phyloP scores from a whole-genome alignment of 1,140 invertebrate species.

The Druon quercuslanigerum region DNA sequence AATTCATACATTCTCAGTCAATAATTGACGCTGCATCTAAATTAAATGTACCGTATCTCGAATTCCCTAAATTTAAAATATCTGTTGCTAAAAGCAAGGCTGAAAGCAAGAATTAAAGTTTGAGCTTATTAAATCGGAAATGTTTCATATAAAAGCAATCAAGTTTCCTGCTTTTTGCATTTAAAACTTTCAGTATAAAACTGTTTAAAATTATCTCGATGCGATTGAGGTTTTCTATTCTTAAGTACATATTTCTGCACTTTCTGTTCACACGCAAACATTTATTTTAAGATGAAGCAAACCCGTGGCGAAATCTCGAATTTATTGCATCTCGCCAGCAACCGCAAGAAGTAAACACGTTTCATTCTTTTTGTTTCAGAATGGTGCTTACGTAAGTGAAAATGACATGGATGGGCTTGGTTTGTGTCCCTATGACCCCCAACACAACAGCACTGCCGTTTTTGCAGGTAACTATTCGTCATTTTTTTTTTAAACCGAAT shows the following conservation, averaged over 20 bases:
- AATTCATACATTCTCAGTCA: no score
- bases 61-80: slow-evolving; percentile 17
- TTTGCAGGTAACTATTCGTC: slow-evolving; percentile 78
- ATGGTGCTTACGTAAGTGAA: slow-evolving; percentile 75
- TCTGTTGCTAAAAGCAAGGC: not conserved
- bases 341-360: slow-evolving; percentile 7
- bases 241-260: slow-evolving; percentile 37
- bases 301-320: slow-evolving; percentile 32
- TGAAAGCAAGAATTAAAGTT: not conserved
- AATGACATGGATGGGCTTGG: slow-evolving; percentile 89
- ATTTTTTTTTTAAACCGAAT: not conserved
- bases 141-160: not conserved
- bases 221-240: slow-evolving; percentile 38
- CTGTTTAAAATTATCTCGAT: not conserved
- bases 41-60: slow-evolving; percentile 4
- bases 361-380: slow-evolving; percentile 72
- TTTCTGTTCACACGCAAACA: slow-evolving; percentile 37
- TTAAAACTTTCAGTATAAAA: slow-evolving; percentile 34
- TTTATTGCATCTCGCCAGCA: not conserved
- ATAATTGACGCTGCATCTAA: not conserved
- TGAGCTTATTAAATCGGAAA: slow-evolving; percentile 27
- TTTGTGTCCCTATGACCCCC: slow-evolving; percentile 93
- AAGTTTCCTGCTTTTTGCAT: not conserved
- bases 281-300: slow-evolving; percentile 40
- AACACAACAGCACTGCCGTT: slow-evolving; percentile 94